Conservation (phyloP, 2,888 invertebrate species). For the Epirrhoe tristata region DNA sequence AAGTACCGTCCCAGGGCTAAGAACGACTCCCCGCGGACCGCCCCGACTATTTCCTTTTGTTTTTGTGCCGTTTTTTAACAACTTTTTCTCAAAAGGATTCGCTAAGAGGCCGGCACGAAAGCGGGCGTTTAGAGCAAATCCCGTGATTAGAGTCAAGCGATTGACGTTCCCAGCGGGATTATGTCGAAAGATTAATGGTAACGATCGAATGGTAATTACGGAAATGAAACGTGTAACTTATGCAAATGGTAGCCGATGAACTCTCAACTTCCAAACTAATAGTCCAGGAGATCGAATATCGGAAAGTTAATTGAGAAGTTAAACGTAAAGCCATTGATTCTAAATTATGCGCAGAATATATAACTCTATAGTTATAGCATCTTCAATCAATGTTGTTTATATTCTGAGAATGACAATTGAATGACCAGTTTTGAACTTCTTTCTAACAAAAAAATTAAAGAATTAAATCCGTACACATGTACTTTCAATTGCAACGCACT, state of each 20-base stretch:
- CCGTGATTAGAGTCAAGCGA: conserved; percentile 73
- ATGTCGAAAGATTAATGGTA: conserved; percentile 70
- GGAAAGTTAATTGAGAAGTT: conserved; percentile 37
- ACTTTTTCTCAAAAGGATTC: conserved; percentile 76
- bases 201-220: conserved; percentile 73
- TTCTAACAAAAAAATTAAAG: background rate
- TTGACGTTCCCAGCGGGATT: conserved; percentile 70
- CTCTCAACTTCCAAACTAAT: conserved; percentile 59
- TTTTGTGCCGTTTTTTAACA: conserved; percentile 78
- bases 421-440: background rate
- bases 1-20: conserved; percentile 81
- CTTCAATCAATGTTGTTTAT: background rate
- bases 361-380: background rate
- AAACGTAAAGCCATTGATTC: conserved; percentile 25
- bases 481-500: background rate
- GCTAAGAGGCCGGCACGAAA: conserved; percentile 66
- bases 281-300: conserved; percentile 57
- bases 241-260: conserved; percentile 67
- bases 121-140: conserved; percentile 72
- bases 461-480: background rate
- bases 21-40: conserved; percentile 76
- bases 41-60: conserved; percentile 83
- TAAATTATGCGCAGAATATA: conserved; percentile 3
- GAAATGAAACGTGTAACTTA: conserved; percentile 74
- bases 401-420: background rate